These are phyloP conservation scores for Drosophila mayaguana DNA, from an alignment of 2,888 invertebrate species.

Conservation along the genomic window DNA sequence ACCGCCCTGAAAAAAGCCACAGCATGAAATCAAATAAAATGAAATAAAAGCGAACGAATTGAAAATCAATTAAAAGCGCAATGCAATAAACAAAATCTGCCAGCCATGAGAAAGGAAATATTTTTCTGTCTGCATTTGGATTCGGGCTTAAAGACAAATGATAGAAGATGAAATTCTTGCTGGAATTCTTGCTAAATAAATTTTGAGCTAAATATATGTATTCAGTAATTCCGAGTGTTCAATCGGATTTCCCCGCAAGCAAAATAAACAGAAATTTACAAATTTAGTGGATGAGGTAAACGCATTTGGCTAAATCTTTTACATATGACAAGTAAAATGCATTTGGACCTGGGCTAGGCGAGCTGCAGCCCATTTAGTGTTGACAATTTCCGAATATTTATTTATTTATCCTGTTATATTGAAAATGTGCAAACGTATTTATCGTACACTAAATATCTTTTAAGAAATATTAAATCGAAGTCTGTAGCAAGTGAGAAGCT, in stretches of 20 bases:
- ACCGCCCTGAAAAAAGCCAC: background rate
- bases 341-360: background rate
- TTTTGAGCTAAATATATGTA: background rate
- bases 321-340: background rate
- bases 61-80: slow-evolving; percentile 59
- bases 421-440: background rate
- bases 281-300: background rate
- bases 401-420: no score
- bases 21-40: slow-evolving; percentile 13
- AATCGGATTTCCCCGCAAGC: background rate
- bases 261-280: slow-evolving; percentile 1
- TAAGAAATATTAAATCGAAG: background rate
- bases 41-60: slow-evolving; percentile 14
- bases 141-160: slow-evolving; percentile 8
- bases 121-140: background rate
- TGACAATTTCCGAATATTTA: background rate
- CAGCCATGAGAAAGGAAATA: background rate
- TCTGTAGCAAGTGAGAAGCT: no score
- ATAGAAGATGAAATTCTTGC: background rate
- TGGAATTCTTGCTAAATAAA: background rate
- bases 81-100: slow-evolving; percentile 17
- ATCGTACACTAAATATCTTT: background rate
- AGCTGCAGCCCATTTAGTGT: background rate
- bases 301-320: background rate
- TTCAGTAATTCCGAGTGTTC: background rate